These are phyloP conservation scores for Ferrisia virgata DNA, from an alignment of 2,888 invertebrate species.

Conservation along the genomic window DNA sequence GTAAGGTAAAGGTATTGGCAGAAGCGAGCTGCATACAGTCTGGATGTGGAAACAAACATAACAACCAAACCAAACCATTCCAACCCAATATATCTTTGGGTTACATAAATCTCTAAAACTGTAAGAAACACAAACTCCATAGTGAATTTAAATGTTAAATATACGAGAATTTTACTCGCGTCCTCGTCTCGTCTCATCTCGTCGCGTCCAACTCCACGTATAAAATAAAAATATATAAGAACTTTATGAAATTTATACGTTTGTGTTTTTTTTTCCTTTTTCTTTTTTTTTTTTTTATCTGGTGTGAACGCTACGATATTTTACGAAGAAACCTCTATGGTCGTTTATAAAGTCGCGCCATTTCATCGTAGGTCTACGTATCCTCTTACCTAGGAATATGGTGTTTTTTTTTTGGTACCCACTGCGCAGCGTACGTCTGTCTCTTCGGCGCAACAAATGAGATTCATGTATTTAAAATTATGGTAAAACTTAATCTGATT, in stretches of 20 bases:
- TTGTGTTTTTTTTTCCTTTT: background rate
- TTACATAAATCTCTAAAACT: conserved; percentile 36
- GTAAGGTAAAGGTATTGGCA: conserved; percentile 24
- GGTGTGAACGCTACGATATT: background rate
- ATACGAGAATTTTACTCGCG: background rate
- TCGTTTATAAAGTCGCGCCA: background rate
- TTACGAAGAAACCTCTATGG: background rate
- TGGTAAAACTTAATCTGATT: conserved; percentile 34
- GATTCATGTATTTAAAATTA: conserved; percentile 33
- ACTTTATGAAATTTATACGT: conserved; percentile 10
- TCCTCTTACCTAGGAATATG: background rate
- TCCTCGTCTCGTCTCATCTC: too few relatives aligned
- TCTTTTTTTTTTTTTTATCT: background rate
- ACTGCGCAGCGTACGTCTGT: background rate
- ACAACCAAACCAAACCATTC: too few relatives aligned
- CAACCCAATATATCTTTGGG: conserved; percentile 7
- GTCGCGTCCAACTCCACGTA: background rate
- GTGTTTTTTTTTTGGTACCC: conserved; percentile 11
- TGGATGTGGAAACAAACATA: conserved; percentile 1
- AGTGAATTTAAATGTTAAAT: conserved; percentile 23
- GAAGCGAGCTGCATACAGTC: background rate
- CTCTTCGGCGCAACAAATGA: background rate
- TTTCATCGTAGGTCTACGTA: background rate
- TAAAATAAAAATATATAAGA: conserved; percentile 18
- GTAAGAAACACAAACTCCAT: conserved; percentile 30